Conservation (phyloP, 2,797 vertebrate species). For the Aldrovandia affinis region DNA sequence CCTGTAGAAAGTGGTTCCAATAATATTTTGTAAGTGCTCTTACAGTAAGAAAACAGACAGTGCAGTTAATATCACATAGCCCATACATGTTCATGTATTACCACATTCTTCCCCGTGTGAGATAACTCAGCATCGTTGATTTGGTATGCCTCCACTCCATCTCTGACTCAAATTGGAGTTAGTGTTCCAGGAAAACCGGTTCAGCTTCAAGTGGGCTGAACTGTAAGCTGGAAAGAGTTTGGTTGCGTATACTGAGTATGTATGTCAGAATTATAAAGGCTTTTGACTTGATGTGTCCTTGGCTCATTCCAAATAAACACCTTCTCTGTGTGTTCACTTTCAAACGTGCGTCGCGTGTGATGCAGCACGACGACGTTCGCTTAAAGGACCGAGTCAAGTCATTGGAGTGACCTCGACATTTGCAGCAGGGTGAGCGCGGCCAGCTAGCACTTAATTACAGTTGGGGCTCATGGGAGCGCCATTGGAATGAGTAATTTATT, state of each 20-base stretch:
- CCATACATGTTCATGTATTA: background rate
- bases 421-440: background rate
- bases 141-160: background rate
- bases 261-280: background rate
- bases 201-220: constrained; percentile 53
- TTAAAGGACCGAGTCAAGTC: background rate
- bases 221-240: constrained; percentile 8
- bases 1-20: background rate
- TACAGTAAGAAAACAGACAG: background rate
- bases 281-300: background rate
- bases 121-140: background rate
- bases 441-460: constrained; percentile 29
- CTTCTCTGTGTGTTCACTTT: background rate
- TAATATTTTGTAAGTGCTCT: background rate
- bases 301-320: background rate
- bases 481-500: constrained; percentile 26
- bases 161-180: background rate
- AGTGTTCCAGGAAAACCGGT: constrained; percentile 7
- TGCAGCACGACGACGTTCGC: background rate
- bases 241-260: background rate
- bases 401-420: constrained; percentile 22
- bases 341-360: background rate
- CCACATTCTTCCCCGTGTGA: background rate
- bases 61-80: background rate
- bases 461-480: constrained; percentile 7